Conservation (phyloP, 2,797 vertebrate genomes). For the Morus bassanus region DNA sequence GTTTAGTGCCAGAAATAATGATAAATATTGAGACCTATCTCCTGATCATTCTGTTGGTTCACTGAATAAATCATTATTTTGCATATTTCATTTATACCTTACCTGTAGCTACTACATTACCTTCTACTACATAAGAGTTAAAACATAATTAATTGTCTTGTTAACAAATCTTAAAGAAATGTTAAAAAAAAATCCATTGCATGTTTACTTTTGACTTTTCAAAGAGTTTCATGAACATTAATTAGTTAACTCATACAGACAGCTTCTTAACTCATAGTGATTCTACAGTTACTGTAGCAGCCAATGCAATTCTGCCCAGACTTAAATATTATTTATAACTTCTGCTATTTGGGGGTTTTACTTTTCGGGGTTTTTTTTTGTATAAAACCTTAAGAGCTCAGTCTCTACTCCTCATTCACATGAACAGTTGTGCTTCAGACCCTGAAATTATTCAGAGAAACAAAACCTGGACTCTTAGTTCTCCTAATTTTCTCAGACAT, state of each 20-base stretch:
- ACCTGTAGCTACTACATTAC: background rate
- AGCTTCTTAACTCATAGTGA: background rate
- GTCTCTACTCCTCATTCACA: background rate
- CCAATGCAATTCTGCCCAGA: background rate
- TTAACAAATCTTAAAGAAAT: background rate
- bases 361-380: background rate
- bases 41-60: background rate
- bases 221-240: background rate
- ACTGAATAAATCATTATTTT: background rate
- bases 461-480: background rate
- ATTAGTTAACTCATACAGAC: background rate
- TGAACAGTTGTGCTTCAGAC: background rate
- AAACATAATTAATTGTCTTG: background rate
- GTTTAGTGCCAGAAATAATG: background rate
- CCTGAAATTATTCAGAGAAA: background rate
- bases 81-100: background rate
- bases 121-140: background rate
- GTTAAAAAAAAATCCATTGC: background rate
- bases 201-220: background rate
- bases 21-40: background rate
- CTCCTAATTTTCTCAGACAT: background rate
- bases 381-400: background rate
- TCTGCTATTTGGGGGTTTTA: background rate
- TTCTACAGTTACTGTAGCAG: background rate
- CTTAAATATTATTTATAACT: background rate